Percentiles rank a stretch among this genome's conserved stretches.
phyloP scores from a whole-genome alignment of 92 coral and sea anemone species.

The Anthopleura xanthogrammica region DNA sequence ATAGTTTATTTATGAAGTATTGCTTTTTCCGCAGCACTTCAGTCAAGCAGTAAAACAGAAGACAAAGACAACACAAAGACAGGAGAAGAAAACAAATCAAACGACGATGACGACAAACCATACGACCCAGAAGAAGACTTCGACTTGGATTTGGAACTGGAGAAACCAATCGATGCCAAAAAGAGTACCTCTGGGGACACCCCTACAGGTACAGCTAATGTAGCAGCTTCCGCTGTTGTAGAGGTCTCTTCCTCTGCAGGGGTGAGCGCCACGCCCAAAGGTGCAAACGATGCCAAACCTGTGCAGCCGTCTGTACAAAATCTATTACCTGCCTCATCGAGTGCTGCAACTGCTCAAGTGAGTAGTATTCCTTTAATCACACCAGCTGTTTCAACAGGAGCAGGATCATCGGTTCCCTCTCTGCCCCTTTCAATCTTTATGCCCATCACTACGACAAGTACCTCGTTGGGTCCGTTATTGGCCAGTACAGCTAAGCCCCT shows the following conservation, averaged over 20 bases:
- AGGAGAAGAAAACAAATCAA: slow-evolving; percentile 29
- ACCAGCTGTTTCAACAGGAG: slow-evolving; percentile 1
- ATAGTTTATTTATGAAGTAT: background rate
- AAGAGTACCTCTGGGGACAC: background rate
- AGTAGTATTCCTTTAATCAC: slow-evolving; percentile 8
- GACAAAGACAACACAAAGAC: slow-evolving; percentile 5
- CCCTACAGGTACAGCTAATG: background rate
- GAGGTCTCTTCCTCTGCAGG: background rate
- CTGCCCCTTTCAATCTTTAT: slow-evolving; percentile 20
- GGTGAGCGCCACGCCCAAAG: background rate
- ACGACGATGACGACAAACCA: slow-evolving; percentile 71
- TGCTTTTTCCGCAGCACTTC: slow-evolving; percentile 16
- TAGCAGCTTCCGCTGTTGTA: background rate
- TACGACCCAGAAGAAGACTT: slow-evolving; percentile 96
- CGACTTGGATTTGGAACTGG: slow-evolving; percentile 65
- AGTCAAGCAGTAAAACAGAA: slow-evolving; percentile 14
- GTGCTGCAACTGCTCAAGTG: background rate
- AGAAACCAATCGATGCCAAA: slow-evolving; percentile 34
- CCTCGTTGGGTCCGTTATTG: background rate
- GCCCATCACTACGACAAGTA: slow-evolving; percentile 22
- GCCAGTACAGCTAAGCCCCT: background rate
- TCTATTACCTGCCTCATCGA: background rate
- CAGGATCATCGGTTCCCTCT: slow-evolving; percentile 13
- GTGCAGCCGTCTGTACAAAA: background rate
- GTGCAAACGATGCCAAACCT: background rate